Conservation (phyloP, 1,140 invertebrate species). For the Neelides sp. region DNA sequence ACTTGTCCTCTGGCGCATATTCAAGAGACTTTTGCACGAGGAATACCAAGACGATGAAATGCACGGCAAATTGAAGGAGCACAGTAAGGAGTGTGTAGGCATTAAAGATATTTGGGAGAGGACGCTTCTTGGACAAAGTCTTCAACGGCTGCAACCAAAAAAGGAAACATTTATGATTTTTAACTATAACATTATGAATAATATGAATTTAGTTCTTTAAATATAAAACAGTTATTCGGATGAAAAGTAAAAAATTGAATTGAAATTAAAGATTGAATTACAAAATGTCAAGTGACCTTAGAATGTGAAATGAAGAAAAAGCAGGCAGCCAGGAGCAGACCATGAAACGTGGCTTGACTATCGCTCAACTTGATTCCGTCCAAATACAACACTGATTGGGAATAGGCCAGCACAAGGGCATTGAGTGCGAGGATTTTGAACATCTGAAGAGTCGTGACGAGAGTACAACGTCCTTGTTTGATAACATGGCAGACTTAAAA, state of each 20-base stretch:
- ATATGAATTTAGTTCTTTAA: not conserved
- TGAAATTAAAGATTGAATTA: too few relatives aligned
- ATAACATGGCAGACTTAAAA: constrained; percentile 92
- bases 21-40: constrained; percentile 62
- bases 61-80: constrained; percentile 84
- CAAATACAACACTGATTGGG: constrained; percentile 94
- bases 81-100: constrained; percentile 93
- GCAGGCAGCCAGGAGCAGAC: constrained; percentile 82
- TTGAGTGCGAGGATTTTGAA: constrained; percentile 99
- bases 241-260: not conserved
- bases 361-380: constrained; percentile 98
- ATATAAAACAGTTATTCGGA: not conserved
- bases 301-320: constrained; percentile 97
- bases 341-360: constrained; percentile 90
- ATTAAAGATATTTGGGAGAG: constrained; percentile 98
- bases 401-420: constrained; percentile 93
- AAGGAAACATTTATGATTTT: constrained; percentile 13
- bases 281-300: too few relatives aligned
- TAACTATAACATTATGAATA: constrained; percentile 5
- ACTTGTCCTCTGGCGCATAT: constrained; percentile 26
- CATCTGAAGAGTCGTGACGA: constrained; percentile 99
- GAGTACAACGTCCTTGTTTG: constrained; percentile 95
- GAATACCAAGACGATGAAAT: constrained; percentile 83
- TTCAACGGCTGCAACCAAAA: constrained; percentile 67
- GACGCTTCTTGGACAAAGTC: constrained; percentile 79